Conservation (phyloP, 2,888 invertebrate genomes). For the Therioaphis trifolii region DNA sequence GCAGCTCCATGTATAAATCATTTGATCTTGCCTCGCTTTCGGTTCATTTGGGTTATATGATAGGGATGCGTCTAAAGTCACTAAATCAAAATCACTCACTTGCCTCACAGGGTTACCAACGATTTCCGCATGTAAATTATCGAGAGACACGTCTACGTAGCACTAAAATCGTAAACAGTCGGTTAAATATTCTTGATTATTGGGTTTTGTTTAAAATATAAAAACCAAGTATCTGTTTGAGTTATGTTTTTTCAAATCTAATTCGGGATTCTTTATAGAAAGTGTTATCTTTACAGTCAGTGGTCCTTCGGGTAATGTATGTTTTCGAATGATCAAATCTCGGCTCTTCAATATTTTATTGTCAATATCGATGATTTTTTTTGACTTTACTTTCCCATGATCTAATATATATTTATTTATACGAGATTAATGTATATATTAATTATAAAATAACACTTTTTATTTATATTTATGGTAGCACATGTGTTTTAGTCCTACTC, state of each 20-base stretch:
- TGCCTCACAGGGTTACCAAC: background rate
- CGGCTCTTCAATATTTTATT: background rate
- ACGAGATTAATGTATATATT: too few relatives aligned
- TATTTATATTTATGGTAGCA: too few relatives aligned
- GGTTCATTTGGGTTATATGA: conserved; percentile 49
- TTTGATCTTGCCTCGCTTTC: background rate
- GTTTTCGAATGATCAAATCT: conserved; percentile 1
- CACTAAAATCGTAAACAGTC: conserved; percentile 25
- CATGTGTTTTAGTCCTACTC: too few relatives aligned
- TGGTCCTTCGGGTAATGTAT: background rate
- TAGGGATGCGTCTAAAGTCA: conserved; percentile 28
- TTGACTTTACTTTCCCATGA: too few relatives aligned
- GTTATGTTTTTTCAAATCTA: background rate
- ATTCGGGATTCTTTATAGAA: background rate
- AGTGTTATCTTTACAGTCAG: background rate
- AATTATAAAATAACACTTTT: too few relatives aligned
- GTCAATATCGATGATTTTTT: background rate
- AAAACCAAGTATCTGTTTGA: background rate
- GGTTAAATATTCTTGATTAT: background rate
- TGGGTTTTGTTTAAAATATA: background rate
- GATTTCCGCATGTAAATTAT: conserved; percentile 27
- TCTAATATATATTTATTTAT: too few relatives aligned
- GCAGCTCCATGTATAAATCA: conserved; percentile 30
- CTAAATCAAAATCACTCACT: background rate
- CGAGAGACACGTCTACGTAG: background rate